Percentiles rank a stretch among this genome's conserved stretches.
These are phyloP conservation scores for Ariolimax columbianus DNA, from an alignment of 2,888 invertebrate species.

Conservation along the genomic window DNA sequence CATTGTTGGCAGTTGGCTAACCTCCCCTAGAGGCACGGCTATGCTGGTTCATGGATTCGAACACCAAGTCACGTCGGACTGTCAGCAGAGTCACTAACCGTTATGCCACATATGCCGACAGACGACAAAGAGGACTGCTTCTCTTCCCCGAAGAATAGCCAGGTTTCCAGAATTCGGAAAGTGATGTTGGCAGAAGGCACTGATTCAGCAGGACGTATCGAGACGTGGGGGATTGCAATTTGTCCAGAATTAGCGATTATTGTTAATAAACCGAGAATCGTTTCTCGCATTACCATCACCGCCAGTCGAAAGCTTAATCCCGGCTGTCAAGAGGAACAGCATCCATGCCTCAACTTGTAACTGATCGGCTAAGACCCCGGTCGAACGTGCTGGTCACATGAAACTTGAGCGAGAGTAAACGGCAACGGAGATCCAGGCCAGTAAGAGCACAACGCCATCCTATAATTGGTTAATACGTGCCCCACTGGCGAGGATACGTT, in stretches of 20 bases:
- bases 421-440: not conserved
- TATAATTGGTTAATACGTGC: constrained; percentile 53
- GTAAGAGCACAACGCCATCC: constrained; percentile 33
- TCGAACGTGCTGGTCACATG: constrained; percentile 23
- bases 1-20: too few species aligned
- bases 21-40: too few species aligned
- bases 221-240: not conserved
- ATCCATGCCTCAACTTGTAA: constrained; percentile 7
- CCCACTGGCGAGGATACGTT: too few species aligned
- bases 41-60: too few species aligned
- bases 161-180: too few species aligned
- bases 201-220: not conserved
- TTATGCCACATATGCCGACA: too few species aligned
- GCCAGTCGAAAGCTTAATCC: not conserved
- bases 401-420: constrained; percentile 40
- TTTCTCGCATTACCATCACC: not conserved
- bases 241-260: not conserved
- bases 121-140: too few species aligned
- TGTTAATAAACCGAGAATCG: not conserved
- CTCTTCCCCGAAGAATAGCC: too few species aligned
- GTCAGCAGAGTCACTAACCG: too few species aligned
- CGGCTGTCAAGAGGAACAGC: not conserved
- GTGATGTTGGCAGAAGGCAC: too few species aligned
- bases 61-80: too few species aligned
- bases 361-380: not conserved